phyloP scores from a whole-genome alignment of 1,140 invertebrate species.

The Anagrus nilaparvatae region DNA sequence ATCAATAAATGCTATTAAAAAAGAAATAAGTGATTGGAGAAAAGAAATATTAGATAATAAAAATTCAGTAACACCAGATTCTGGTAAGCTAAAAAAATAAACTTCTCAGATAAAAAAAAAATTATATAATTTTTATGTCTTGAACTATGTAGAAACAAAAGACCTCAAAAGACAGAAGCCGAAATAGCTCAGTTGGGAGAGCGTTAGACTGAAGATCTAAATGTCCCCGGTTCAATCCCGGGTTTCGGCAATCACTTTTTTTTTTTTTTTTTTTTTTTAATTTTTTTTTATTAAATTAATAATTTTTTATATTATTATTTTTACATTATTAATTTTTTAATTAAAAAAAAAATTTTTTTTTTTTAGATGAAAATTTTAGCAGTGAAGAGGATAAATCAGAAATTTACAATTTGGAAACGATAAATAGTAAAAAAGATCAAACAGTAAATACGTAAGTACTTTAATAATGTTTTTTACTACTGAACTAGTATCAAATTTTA shows the following conservation, averaged over 20 bases:
- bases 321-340: too few relatives aligned
- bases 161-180: conserved; percentile 24
- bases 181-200: conserved; percentile 54
- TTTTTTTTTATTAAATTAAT: conserved; percentile 2
- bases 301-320: too few relatives aligned
- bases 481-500: too few relatives aligned
- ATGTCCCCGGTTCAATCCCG: conserved; percentile 48
- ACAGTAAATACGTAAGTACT: too few relatives aligned
- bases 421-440: too few relatives aligned
- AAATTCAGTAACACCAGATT: neutral
- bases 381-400: too few relatives aligned
- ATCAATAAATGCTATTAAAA: neutral
- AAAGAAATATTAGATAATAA: neutral
- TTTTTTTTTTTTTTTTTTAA: conserved; percentile 11
- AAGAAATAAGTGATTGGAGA: too few relatives aligned
- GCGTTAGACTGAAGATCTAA: conserved; percentile 52
- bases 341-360: too few relatives aligned
- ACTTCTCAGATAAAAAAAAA: neutral
- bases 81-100: neutral
- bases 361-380: too few relatives aligned
- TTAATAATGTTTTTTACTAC: too few relatives aligned
- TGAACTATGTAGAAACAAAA: neutral
- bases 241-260: conserved; percentile 23
- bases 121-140: conserved; percentile 5
- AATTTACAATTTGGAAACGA: too few relatives aligned